A percentile compares a stretch with the other conserved stretches of the same genome.
These are phyloP conservation scores for Cephalopholis sonnerati DNA, from an alignment of 2,113 vertebrate species.

Conservation along the genomic window DNA sequence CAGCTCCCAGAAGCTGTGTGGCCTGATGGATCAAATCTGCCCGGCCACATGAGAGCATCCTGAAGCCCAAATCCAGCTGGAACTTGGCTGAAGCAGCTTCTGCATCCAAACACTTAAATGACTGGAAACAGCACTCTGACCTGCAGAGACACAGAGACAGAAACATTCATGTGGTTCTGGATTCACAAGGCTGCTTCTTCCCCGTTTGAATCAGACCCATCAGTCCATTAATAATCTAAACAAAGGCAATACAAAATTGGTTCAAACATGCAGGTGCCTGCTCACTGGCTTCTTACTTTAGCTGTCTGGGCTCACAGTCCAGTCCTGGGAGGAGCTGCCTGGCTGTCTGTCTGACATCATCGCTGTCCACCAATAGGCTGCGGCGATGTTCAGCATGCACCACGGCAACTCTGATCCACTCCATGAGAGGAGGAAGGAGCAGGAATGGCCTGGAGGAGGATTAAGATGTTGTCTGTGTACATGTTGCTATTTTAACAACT, in stretches of 20 bases:
- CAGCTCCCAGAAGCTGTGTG: constrained; percentile 86
- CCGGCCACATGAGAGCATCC: constrained; percentile 93
- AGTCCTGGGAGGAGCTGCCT: constrained; percentile 91
- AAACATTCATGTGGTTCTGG: too few species aligned
- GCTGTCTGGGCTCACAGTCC: constrained; percentile 94
- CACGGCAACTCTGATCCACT: constrained; percentile 95
- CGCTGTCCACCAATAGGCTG: constrained; percentile 92
- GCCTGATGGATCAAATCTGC: constrained; percentile 92
- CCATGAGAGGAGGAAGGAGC: constrained; percentile 93
- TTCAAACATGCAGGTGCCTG: background rate
- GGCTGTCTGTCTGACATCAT: constrained; percentile 92
- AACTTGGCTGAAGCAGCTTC: constrained; percentile 90
- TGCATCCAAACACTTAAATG: constrained; percentile 90
- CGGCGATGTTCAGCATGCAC: constrained; percentile 94
- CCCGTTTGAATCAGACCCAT: too few species aligned
- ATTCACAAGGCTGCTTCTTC: too few species aligned
- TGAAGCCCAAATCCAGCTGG: constrained; percentile 93
- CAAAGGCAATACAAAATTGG: too few species aligned
- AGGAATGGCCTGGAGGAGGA: constrained; percentile 87
- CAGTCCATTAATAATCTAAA: too few species aligned
- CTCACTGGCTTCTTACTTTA: constrained; percentile 84
- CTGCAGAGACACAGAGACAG: constrained; percentile 69
- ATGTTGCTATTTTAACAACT: background rate
- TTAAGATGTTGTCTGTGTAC: background rate
- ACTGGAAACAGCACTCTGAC: constrained; percentile 91